These are phyloP conservation scores for Bungarus multicinctus DNA, from an alignment of 2,113 vertebrate genomes.

Conservation along the genomic window DNA sequence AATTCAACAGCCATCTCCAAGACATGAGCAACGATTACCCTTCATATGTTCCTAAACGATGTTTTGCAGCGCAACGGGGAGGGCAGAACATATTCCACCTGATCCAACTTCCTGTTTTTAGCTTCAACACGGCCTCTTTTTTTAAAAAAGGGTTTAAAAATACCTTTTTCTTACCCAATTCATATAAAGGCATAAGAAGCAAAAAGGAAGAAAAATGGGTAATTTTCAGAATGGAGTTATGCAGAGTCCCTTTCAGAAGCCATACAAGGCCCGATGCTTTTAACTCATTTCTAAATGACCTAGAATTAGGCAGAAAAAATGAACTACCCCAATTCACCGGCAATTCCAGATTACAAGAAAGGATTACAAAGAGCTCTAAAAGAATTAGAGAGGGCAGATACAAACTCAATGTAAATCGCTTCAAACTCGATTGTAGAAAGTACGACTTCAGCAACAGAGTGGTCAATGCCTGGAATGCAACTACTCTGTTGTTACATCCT, in stretches of 20 bases:
- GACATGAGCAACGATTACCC: not conserved
- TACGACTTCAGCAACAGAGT: too few relatives aligned
- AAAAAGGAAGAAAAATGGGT: not conserved
- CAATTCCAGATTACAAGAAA: not conserved
- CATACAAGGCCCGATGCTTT: not conserved
- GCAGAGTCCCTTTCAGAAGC: not conserved
- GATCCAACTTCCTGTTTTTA: not conserved
- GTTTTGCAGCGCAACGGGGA: not conserved
- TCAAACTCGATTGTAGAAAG: too few relatives aligned
- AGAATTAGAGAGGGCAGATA: too few relatives aligned
- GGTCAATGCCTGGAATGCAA: too few relatives aligned
- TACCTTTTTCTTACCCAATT: not conserved
- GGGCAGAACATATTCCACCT: not conserved
- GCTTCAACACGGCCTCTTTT: not conserved
- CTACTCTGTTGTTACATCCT: too few relatives aligned
- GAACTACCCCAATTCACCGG: not conserved
- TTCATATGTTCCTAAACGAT: not conserved
- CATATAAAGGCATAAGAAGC: not conserved
- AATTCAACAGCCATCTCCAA: not conserved
- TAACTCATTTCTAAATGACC: not conserved
- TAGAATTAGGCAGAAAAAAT: not conserved
- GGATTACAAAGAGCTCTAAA: not conserved
- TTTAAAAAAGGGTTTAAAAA: not conserved
- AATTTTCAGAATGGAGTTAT: not conserved
- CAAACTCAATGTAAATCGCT: too few relatives aligned